Percentiles rank a stretch among this genome's conserved stretches.
Evolutionary conservation across 2,888 invertebrate genomes (phyloP).

Genomic region (Nomada ferruginata): DNA sequence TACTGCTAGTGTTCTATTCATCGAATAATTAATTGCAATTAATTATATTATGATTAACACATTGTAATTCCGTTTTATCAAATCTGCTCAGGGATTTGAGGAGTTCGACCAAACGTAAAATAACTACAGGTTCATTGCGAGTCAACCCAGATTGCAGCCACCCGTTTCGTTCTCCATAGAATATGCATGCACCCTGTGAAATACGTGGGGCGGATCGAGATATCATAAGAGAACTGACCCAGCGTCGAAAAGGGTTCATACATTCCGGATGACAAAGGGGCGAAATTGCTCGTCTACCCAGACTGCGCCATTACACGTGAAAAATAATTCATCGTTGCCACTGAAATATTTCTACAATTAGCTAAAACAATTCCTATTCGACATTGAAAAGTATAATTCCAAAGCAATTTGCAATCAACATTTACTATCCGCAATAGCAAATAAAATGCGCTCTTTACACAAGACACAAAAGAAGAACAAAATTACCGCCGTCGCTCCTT

Average conservation of each 20-base stretch:
- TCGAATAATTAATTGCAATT: too few relatives aligned
- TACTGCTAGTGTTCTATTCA: too few relatives aligned
- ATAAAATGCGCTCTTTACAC: too few relatives aligned
- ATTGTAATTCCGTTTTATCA: not conserved
- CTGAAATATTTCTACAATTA: not conserved
- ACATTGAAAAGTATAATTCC: not conserved
- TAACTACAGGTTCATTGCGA: not conserved
- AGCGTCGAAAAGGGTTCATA: slow-evolving; percentile 12
- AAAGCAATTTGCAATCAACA: too few relatives aligned
- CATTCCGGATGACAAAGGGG: slow-evolving; percentile 8
- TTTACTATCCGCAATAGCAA: too few relatives aligned
- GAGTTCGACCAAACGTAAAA: slow-evolving; percentile 2
- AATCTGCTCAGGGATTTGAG: not conserved
- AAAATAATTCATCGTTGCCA: not conserved
- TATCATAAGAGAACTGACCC: slow-evolving; percentile 20
- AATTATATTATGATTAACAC: too few relatives aligned
- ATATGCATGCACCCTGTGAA: slow-evolving; percentile 2
- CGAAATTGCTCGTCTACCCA: slow-evolving; percentile 1
- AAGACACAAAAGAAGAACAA: too few relatives aligned
- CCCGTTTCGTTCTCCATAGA: slow-evolving; percentile 1
- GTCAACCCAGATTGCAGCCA: not conserved
- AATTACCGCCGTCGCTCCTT: too few relatives aligned
- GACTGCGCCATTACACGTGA: not conserved
- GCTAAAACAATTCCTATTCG: not conserved
- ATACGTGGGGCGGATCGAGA: slow-evolving; percentile 4